Conservation (phyloP, 2,888 invertebrate genomes). For the Phalera bucephala region DNA sequence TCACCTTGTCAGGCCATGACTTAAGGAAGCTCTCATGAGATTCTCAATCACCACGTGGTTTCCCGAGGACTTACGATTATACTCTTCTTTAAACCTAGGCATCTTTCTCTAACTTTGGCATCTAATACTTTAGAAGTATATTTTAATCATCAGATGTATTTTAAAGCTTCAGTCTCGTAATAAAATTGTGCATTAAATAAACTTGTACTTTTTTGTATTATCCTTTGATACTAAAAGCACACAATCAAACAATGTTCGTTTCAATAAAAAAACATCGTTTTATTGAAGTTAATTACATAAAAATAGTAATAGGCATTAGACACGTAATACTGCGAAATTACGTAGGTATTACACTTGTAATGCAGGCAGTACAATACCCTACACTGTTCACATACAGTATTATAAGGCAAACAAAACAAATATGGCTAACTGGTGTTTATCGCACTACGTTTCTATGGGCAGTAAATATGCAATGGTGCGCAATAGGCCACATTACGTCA, state of each 20-base stretch:
- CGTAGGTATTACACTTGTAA: constrained; percentile 12
- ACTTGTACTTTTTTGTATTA: too few species aligned
- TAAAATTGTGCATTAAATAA: too few species aligned
- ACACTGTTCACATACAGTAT: constrained; percentile 34
- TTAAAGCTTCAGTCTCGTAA: too few species aligned
- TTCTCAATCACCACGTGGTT: not conserved
- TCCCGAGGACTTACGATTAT: not conserved
- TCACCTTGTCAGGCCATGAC: constrained; percentile 19
- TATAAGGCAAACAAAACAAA: constrained; percentile 36
- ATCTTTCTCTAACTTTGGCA: too few species aligned
- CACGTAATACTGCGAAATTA: constrained; percentile 8
- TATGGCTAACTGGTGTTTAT: constrained; percentile 43
- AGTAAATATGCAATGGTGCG: constrained; percentile 60
- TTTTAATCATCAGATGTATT: too few species aligned
- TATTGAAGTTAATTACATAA: too few species aligned
- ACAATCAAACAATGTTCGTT: too few species aligned
- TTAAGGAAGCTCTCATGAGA: not conserved
- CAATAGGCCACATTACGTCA: constrained; percentile 68
- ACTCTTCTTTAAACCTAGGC: too few species aligned
- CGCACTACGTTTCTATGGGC: constrained; percentile 45
- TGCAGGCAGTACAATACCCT: constrained; percentile 15
- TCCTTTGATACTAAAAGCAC: too few species aligned
- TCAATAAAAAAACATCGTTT: too few species aligned
- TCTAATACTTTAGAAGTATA: too few species aligned
- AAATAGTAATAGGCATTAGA: constrained; percentile 6